Percentiles rank a stretch among this genome's conserved stretches.
Evolutionary conservation across 2,888 invertebrate species (phyloP).

Genomic region (Lithophane socia): DNA sequence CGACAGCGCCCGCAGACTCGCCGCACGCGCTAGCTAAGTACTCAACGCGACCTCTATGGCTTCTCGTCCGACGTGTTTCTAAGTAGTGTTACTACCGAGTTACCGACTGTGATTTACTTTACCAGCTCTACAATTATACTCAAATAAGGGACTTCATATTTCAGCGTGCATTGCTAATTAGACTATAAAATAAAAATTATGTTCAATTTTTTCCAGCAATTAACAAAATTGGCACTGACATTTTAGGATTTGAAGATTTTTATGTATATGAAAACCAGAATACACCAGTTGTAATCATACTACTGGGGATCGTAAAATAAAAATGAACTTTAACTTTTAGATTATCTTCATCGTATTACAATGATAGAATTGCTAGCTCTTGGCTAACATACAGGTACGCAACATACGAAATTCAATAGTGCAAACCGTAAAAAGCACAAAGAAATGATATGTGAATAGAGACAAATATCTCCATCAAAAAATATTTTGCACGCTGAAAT

Average conservation of each 20-base stretch:
- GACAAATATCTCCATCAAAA: not conserved
- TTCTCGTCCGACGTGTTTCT: not conserved
- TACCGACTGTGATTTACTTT: slow-evolving; percentile 22
- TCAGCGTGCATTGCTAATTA: slow-evolving; percentile 45
- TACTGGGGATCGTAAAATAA: not conserved
- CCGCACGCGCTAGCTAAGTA: slow-evolving; percentile 27
- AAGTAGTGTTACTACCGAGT: slow-evolving; percentile 19
- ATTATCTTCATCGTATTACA: not conserved
- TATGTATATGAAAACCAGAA: not conserved
- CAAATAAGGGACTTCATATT: slow-evolving; percentile 33
- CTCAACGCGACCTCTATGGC: not conserved
- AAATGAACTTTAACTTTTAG: not conserved
- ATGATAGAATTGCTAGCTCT: not conserved
- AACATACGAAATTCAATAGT: not conserved
- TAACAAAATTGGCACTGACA: not conserved
- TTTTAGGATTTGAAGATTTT: not conserved
- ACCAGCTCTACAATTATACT: slow-evolving; percentile 10
- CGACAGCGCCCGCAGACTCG: slow-evolving; percentile 60
- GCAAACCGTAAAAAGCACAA: not conserved
- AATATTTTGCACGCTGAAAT: slow-evolving; percentile 47
- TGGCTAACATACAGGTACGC: not conserved
- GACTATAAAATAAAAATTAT: not conserved
- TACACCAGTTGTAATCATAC: not conserved
- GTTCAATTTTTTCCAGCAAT: not conserved
- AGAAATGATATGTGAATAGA: not conserved